Conservation (phyloP, 2,113 vertebrate genomes). For the Pedionomus torquatus region DNA sequence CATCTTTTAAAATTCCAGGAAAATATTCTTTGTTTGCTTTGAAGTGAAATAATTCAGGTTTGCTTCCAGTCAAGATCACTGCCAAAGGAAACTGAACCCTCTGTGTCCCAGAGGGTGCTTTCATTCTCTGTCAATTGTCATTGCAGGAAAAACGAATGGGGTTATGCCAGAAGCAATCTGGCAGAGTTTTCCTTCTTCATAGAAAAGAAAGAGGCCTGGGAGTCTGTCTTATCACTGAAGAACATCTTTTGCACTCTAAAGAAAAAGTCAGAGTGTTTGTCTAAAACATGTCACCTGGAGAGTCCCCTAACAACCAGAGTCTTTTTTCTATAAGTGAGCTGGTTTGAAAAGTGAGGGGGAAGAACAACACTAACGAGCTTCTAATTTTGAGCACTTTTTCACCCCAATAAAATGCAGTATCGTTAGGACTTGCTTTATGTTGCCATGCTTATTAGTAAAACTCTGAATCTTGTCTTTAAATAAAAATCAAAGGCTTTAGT, state of each 20-base stretch:
- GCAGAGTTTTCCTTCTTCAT: background rate
- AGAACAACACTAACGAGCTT: background rate
- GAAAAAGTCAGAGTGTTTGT: background rate
- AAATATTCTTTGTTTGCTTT: background rate
- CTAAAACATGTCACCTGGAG: conserved; percentile 23
- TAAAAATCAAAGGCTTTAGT: background rate
- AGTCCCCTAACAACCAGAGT: background rate
- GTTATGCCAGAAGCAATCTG: conserved; percentile 5
- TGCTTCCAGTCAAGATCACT: background rate
- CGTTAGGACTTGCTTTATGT: background rate
- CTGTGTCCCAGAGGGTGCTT: background rate
- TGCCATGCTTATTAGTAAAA: background rate
- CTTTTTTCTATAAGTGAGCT: background rate
- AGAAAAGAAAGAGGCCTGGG: conserved; percentile 11
- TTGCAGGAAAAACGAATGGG: background rate
- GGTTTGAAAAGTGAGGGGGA: background rate
- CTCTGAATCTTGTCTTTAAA: background rate
- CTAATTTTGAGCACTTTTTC: background rate
- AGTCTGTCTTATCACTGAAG: background rate
- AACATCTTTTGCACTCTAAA: conserved; percentile 30
- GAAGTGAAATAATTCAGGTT: conserved; percentile 11
- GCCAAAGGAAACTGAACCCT: conserved; percentile 2
- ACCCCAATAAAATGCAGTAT: background rate
- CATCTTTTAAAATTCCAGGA: background rate
- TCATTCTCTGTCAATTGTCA: background rate